Evolutionary conservation across 2,797 vertebrate genomes (phyloP).

Genomic region (Alosa sapidissima): DNA sequence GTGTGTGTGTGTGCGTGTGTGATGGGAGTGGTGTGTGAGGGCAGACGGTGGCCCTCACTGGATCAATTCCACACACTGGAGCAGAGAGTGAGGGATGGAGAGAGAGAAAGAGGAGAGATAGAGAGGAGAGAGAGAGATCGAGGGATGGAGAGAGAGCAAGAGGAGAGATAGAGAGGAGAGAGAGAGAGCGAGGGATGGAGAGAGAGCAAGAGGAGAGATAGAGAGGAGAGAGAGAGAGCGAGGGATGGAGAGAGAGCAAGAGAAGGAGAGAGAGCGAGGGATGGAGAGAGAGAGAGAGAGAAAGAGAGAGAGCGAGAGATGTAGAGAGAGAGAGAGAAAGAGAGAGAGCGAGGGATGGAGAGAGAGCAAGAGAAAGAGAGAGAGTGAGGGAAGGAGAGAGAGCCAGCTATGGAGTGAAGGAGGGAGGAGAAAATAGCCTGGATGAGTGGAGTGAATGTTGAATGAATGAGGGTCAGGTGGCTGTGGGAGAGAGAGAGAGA

Average conservation of each 20-base stretch:
- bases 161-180: no score
- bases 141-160: no score
- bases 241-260: no score
- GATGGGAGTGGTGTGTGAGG: not conserved
- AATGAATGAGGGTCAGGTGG: not conserved
- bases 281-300: not conserved
- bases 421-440: not conserved
- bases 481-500: not conserved
- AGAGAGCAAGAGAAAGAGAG: not conserved
- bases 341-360: not conserved
- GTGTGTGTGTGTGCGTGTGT: not conserved
- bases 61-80: not conserved
- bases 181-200: no score
- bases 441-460: not conserved
- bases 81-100: not conserved
- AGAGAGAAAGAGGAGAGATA: not conserved
- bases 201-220: no score
- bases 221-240: not conserved
- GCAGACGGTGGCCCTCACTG: not conserved
- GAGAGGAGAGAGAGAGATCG: not conserved
- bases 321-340: not conserved
- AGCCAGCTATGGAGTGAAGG: not conserved
- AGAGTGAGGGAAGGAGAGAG: no score
- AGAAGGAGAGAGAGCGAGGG: no score
- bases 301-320: not conserved